These are phyloP conservation scores for Callopanchax toddi DNA, from an alignment of 2,113 vertebrate species.

Conservation along the genomic window DNA sequence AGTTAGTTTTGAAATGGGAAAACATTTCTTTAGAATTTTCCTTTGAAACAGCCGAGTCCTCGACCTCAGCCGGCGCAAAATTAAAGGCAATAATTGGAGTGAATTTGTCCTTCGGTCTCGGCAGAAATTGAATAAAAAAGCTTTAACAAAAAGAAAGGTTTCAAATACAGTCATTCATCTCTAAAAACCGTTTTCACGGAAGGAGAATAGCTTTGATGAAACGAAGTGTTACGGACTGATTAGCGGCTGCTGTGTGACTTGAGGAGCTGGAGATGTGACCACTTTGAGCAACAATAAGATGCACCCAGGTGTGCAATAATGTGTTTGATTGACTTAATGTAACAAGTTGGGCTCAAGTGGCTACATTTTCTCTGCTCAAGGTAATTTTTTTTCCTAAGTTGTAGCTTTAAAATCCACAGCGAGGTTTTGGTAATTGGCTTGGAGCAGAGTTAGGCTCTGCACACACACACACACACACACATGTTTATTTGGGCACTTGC, in stretches of 20 bases:
- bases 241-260: slow-evolving; percentile 4
- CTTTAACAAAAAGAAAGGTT: background rate
- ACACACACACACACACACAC: slow-evolving; percentile 15
- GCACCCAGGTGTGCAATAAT: slow-evolving; percentile 51
- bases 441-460: slow-evolving; percentile 30
- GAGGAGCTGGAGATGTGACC: background rate
- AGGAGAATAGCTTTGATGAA: background rate
- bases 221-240: background rate
- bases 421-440: slow-evolving; percentile 59
- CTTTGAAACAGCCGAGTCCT: background rate
- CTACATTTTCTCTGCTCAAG: slow-evolving; percentile 30
- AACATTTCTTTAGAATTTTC: background rate
- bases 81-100: slow-evolving; percentile 1
- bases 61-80: background rate
- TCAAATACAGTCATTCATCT: background rate
- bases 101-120: background rate
- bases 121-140: background rate
- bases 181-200: background rate
- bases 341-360: slow-evolving; percentile 52
- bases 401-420: slow-evolving; percentile 36
- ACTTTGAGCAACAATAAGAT: slow-evolving; percentile 32
- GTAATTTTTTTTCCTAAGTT: slow-evolving; percentile 42
- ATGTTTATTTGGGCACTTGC: slow-evolving; percentile 24
- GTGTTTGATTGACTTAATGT: slow-evolving; percentile 52
- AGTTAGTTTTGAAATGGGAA: background rate